Conservation (phyloP, 1,140 invertebrate genomes). For the Dendrolimus punctatus region DNA sequence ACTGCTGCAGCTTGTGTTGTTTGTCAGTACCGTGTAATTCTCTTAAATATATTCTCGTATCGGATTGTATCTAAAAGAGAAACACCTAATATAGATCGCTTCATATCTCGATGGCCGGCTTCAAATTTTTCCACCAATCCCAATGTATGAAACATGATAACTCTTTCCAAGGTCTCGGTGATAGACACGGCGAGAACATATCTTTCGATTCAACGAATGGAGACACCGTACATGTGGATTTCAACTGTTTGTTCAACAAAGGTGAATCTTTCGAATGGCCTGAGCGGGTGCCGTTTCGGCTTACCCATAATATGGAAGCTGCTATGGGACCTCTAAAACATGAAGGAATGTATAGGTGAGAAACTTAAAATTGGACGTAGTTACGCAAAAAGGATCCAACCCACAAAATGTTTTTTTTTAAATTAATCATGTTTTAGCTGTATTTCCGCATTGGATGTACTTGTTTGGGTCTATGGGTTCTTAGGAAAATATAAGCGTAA, state of each 20-base stretch:
- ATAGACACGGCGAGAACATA: slow-evolving; percentile 98
- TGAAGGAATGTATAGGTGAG: slow-evolving; percentile 87
- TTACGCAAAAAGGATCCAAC: no score
- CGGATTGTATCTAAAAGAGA: no score
- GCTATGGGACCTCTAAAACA: slow-evolving; percentile 95
- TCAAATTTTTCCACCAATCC: no score
- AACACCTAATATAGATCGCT: no score
- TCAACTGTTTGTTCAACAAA: slow-evolving; percentile 97
- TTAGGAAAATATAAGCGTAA: no score
- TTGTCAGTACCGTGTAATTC: no score
- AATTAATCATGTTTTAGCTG: background rate
- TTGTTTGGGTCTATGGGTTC: no score
- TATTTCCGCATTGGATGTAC: no score
- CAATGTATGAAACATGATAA: background rate
- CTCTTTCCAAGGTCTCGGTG: slow-evolving; percentile 84
- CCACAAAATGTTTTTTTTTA: background rate
- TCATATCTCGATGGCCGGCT: no score
- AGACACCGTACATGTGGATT: slow-evolving; percentile 97
- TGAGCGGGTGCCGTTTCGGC: slow-evolving; percentile 95
- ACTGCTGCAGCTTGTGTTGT: no score
- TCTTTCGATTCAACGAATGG: slow-evolving; percentile 92
- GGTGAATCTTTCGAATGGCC: slow-evolving; percentile 91
- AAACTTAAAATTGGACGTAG: slow-evolving; percentile 6
- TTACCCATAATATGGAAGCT: slow-evolving; percentile 97
- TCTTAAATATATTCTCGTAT: no score